Base-by-base conservation (phyloP, 2,888 invertebrate genomes). In the Suillia variegata region DNA sequence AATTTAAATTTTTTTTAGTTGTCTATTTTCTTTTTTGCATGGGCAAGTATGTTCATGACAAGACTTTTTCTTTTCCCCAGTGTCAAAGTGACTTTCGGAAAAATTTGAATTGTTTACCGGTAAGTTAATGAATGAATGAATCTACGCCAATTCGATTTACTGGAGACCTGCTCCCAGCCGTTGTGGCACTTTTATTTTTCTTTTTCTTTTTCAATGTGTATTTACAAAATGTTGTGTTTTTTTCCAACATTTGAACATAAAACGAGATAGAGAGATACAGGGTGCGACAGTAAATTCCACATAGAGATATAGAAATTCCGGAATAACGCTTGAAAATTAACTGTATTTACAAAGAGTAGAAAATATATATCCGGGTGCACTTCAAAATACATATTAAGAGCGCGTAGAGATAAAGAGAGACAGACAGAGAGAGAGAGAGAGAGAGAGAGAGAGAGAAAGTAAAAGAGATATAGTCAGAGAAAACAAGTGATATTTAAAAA, bases 291-390 rank as follows among this genome's bases (percentile, higher is more conserved):
- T 48, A 48, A 20, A 34, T 42, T 50, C 56, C 38, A 56, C 56
- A 54, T 49, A 56, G 15, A 70, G 47, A 54, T 45, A 56, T 33
- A 58, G 50, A 65, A 17, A 80, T 80, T 80, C 80, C 80, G 80
- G 80, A 80, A 80, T 77, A 80, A 80, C 70, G 72, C 63, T 70
- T 66, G 73, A 80, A 75, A 75, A 71, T 78, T 78, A 77, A 74
- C 71, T 65, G 65, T 80, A 76, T 78, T 61, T 79, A 80, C 76
- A 80, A 62, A 68, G 61, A 67, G 62, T 49, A 38, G 60, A 48
- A 64, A 64, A 6, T 26, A n/a, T 31, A 31, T 31, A 38, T 13
- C 38, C 38, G 38, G n/a, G 38, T 8, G 10, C 6, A 8, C n/a
- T 13, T n/a, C 15, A 13, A n/a, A 38, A 38, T 10, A 38, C 31